Percentiles rank a stretch among this genome's conserved stretches.
Evolutionary conservation across 1,140 invertebrate species (phyloP).

Genomic region (Drosophila varians): DNA sequence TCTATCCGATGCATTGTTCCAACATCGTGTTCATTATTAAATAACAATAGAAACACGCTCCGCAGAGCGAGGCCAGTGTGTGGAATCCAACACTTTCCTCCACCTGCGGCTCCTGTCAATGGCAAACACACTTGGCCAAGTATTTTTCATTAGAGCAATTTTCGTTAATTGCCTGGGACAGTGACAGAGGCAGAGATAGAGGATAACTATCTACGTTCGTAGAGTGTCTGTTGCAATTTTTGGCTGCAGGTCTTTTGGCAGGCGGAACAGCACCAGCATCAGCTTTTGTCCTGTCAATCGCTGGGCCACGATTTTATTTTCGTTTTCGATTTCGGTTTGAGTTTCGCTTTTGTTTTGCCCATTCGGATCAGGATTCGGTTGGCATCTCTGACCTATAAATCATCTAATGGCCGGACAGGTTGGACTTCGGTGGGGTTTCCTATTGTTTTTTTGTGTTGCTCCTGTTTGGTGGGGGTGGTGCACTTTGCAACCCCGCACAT

Average conservation of each 20-base stretch:
- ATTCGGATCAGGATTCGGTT: neutral
- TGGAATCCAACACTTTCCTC: constrained; percentile 23
- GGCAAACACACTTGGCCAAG: constrained; percentile 25
- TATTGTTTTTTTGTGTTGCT: no score
- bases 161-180: constrained; percentile 54
- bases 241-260: neutral
- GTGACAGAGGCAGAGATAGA: neutral
- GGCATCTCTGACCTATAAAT: constrained; percentile 72
- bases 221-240: constrained; percentile 62
- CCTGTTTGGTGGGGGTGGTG: neutral
- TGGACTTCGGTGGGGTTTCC: constrained; percentile 23
- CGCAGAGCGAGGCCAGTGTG: constrained; percentile 17
- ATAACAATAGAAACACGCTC: constrained; percentile 35
- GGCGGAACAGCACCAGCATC: neutral
- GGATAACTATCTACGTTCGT: constrained; percentile 16
- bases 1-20: constrained; percentile 43
- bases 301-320: constrained; percentile 51
- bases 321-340: constrained; percentile 49
- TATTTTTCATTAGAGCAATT: constrained; percentile 65
- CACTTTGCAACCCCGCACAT: constrained; percentile 37
- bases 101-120: neutral
- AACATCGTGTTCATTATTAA: constrained; percentile 42
- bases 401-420: constrained; percentile 73
- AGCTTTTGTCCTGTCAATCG: constrained; percentile 49
- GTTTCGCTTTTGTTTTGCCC: constrained; percentile 54